Percentiles rank a stretch among this genome's conserved stretches.
Conservation (phyloP, 1,140 invertebrate genomes). For the Brachionus paranguensis region DNA sequence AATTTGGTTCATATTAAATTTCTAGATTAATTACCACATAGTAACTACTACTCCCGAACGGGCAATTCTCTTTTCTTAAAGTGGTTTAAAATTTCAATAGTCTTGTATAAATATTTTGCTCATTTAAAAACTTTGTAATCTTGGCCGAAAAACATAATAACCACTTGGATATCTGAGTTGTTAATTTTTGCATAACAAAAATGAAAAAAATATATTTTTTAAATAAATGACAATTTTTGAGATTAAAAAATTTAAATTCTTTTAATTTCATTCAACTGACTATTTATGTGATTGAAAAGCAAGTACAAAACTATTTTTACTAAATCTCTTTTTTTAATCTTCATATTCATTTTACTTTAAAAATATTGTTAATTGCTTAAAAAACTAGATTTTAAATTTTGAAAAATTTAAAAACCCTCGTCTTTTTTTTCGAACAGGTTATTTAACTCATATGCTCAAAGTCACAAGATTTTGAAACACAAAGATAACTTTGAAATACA, state of each 20-base stretch:
- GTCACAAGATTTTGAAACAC: background rate
- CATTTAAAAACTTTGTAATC: background rate
- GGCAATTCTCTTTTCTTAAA: background rate
- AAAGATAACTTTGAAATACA: background rate
- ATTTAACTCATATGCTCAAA: background rate
- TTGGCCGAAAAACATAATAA: background rate
- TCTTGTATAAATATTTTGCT: background rate
- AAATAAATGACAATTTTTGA: background rate
- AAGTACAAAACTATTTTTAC: constrained; percentile 1
- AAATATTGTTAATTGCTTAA: background rate
- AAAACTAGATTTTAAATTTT: background rate
- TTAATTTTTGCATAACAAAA: background rate
- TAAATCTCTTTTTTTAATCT: background rate
- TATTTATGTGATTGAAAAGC: background rate
- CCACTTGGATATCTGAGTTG: background rate
- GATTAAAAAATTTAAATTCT: background rate
- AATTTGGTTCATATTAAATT: background rate
- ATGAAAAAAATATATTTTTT: background rate
- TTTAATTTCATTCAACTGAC: background rate
- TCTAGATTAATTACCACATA: background rate
- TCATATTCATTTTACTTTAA: background rate
- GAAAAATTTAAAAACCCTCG: background rate
- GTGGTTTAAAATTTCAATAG: background rate
- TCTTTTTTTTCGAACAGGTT: background rate
- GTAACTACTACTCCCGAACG: background rate